These are phyloP conservation scores for Colius striatus DNA, from an alignment of 2,113 vertebrate species.

Conservation along the genomic window DNA sequence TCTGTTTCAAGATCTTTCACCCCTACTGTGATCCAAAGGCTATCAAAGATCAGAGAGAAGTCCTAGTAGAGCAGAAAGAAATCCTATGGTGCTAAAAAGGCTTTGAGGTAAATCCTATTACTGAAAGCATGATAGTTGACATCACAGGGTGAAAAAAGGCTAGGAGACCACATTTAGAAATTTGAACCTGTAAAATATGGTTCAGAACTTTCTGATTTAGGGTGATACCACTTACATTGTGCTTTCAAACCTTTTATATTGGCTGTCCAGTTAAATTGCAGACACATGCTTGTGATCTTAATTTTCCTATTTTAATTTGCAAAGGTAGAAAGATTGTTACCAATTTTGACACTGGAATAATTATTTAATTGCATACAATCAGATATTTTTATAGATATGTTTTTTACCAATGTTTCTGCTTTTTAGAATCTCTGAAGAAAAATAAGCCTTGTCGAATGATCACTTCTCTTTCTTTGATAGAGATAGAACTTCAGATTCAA, in stretches of 20 bases:
- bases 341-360: not conserved
- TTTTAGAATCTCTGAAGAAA: not conserved
- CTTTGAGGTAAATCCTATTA: constrained; percentile 29
- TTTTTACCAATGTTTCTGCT: not conserved
- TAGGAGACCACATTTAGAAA: not conserved
- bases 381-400: not conserved
- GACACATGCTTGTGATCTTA: not conserved
- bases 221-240: not conserved
- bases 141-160: not conserved
- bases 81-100: constrained; percentile 29
- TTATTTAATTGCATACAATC: not conserved
- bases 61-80: not conserved
- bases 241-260: not conserved
- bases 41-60: constrained; percentile 39
- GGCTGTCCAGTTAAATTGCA: not conserved
- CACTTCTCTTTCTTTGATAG: not conserved
- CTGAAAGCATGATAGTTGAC: not conserved
- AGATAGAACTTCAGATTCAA: not conserved
- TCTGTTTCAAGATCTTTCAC: constrained; percentile 61
- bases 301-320: not conserved
- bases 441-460: not conserved
- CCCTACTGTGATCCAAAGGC: constrained; percentile 35
- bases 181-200: not conserved
- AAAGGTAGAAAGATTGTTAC: not conserved
- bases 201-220: not conserved